These are phyloP conservation scores for Drosophila athabasca DNA, from an alignment of 1,140 invertebrate genomes.

Conservation along the genomic window DNA sequence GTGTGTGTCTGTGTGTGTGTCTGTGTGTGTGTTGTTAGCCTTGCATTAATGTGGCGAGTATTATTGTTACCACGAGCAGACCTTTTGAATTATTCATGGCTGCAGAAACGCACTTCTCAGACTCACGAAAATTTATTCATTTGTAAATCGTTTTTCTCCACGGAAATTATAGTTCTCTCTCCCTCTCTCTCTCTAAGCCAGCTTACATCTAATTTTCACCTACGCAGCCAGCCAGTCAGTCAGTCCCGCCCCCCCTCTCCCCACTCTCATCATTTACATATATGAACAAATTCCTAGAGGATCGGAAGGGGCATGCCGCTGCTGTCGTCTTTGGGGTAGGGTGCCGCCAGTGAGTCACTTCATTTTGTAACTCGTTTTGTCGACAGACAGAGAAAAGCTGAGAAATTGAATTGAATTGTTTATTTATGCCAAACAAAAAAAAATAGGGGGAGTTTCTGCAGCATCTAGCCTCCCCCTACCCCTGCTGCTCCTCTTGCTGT, in stretches of 20 bases:
- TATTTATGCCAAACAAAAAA: conserved; percentile 66
- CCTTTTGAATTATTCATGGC: conserved; percentile 75
- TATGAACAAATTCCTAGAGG: no score
- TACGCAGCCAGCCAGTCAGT: conserved; percentile 30
- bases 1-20: conserved; percentile 16
- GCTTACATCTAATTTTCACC: conserved; percentile 73
- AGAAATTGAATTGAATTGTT: conserved; percentile 79
- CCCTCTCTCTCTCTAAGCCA: conserved; percentile 10
- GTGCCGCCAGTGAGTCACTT: conserved; percentile 18
- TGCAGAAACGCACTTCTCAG: conserved; percentile 42
- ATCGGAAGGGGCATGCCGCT: background rate
- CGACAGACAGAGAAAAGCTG: conserved; percentile 61
- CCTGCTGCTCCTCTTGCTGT: background rate
- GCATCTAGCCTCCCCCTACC: conserved; percentile 4
- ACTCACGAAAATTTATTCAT: conserved; percentile 29
- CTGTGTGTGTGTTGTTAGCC: conserved; percentile 48
- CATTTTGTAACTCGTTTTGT: conserved; percentile 70
- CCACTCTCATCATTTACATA: conserved; percentile 61
- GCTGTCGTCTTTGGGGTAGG: background rate
- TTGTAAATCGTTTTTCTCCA: conserved; percentile 36
- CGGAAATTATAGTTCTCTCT: conserved; percentile 56
- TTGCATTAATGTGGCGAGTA: conserved; percentile 60
- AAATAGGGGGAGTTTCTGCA: conserved; percentile 12
- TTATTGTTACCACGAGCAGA: conserved; percentile 60
- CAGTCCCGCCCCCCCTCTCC: background rate